Evolutionary conservation across 1,140 invertebrate genomes (phyloP), one percentile per base, ranked within the genome.

Genomic region (Chironomus striatipennis): DNA sequence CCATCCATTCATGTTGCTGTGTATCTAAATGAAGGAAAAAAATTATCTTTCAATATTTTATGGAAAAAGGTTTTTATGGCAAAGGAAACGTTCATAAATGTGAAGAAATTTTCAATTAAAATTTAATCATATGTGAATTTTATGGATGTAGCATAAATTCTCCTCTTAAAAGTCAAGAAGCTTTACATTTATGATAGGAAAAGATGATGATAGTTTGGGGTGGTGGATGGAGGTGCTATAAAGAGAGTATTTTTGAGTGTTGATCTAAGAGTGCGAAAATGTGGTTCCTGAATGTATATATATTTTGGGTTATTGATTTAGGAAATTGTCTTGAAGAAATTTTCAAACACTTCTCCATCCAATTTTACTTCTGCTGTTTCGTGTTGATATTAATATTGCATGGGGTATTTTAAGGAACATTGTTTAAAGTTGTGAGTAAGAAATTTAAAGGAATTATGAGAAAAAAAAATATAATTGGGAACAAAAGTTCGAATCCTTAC

Each of bases 41-140:
- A 70, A 70, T 70, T 21, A 70, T 70, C 65, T 70, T 70, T 70
- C 65, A 70, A 70, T 70, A 70, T 70, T 70, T 70, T 70, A 70
- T 70, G 65, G 65, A 20, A 70, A 21, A 70, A 70, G 20, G 65
- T 70, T 70, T 70, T 18, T 10, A n/a, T 70, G 24, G 24, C 1
- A 6, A 20, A 20, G 18, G n/a, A n/a, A 67, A 17, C 3, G 12
- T n/a, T n/a, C n/a, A 1, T 21, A 18, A 20, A 17, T 18, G 20
- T 15, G 8, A 70, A 18, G 18, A 70, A 20, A 18, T 70, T 70
- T 70, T 21, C 65, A 70, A 70, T 70, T 70, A 70, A 70, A 70
- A 70, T 70, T 70, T 70, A 70, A 70, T 70, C 17, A 67, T 67
- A 67, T 57, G 9, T 57, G 9, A 57, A 57, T 10, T 10, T 12